Evolutionary conservation across 2,888 invertebrate genomes (phyloP).

Genomic region (Icerya purchasi): DNA sequence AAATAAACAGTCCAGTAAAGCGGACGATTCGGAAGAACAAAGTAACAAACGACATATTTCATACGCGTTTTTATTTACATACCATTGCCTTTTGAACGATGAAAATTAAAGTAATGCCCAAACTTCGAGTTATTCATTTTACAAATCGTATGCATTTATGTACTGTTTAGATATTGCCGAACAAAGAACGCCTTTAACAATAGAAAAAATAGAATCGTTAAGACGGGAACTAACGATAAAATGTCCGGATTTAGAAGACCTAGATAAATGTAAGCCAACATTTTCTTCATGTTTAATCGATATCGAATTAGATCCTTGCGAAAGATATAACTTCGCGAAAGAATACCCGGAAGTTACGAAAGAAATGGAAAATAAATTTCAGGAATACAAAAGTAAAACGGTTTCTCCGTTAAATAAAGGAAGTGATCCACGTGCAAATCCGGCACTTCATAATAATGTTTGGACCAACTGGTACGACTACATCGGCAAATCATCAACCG

Average conservation of each 20-base stretch:
- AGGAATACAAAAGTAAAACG: not conserved
- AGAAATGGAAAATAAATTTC: constrained; percentile 4
- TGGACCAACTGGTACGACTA: constrained; percentile 8
- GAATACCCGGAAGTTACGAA: constrained; percentile 1
- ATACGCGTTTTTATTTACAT: no score
- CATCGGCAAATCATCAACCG: not conserved
- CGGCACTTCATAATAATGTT: not conserved
- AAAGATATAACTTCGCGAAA: constrained; percentile 24
- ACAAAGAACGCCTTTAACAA: not conserved
- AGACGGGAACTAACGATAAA: constrained; percentile 5
- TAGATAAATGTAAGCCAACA: constrained; percentile 36
- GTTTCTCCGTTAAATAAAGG: constrained; percentile 7
- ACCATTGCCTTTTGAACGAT: no score
- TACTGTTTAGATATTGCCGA: no score
- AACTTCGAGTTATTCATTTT: no score
- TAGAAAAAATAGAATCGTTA: constrained; percentile 4
- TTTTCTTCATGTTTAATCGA: constrained; percentile 58
- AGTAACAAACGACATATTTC: no score
- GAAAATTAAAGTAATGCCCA: no score
- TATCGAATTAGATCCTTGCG: constrained; percentile 65
- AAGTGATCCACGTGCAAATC: constrained; percentile 6
- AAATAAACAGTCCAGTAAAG: no score
- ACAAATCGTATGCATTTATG: no score
- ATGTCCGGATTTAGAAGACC: constrained; percentile 3
- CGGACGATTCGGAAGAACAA: no score